Conservation (phyloP, 1,140 invertebrate genomes). For the Aphelenchoides fujianensis region DNA sequence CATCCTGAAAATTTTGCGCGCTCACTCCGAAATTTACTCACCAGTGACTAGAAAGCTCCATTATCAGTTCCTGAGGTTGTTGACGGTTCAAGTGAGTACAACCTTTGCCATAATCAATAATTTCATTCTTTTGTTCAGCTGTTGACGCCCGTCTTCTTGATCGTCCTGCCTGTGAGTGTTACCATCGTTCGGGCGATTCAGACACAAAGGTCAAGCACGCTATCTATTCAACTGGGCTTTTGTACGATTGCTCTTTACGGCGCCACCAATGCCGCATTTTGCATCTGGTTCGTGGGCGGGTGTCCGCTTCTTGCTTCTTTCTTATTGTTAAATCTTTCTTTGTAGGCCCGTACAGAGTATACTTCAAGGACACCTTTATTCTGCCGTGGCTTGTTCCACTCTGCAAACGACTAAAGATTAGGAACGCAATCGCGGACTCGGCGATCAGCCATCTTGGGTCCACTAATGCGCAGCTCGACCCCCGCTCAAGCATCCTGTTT, state of each 20-base stretch:
- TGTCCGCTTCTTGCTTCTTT: background rate
- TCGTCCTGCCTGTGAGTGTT: background rate
- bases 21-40: background rate
- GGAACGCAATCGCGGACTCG: background rate
- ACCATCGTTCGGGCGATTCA: background rate
- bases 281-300: background rate
- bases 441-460: background rate
- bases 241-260: background rate
- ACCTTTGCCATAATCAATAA: too few relatives aligned
- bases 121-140: background rate
- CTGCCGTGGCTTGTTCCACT: background rate
- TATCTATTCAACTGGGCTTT: background rate
- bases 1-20: background rate
- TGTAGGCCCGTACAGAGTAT: background rate
- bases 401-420: background rate
- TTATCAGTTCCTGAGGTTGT: background rate
- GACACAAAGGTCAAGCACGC: background rate
- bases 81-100: background rate
- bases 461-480: background rate
- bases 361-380: background rate
- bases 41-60: background rate
- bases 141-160: background rate
- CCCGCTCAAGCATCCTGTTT: background rate
- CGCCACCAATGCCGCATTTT: background rate
- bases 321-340: background rate